Conservation (phyloP, 2,113 vertebrate species). For the Pelmatolapia mariae region DNA sequence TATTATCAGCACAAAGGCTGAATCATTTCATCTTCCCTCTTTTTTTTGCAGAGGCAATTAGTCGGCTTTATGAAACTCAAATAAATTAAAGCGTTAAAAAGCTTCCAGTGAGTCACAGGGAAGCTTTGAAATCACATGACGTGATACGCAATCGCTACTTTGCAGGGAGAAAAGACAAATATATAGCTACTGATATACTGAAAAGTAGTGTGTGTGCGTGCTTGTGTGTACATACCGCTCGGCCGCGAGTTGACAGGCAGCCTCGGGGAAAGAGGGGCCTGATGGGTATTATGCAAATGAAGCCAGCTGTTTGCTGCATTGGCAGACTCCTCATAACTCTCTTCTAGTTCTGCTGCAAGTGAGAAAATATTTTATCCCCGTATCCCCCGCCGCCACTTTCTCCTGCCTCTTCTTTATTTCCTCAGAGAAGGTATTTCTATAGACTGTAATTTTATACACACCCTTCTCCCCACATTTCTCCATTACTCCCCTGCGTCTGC, state of each 20-base stretch:
- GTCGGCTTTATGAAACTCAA: slow-evolving; percentile 32
- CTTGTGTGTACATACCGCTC: not conserved
- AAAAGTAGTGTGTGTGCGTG: not conserved
- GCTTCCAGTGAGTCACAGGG: slow-evolving; percentile 6
- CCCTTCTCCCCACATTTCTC: not conserved
- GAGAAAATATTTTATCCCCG: slow-evolving; percentile 23
- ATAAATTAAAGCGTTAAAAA: slow-evolving; percentile 40
- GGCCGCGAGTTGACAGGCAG: slow-evolving; percentile 54
- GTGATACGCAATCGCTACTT: not conserved
- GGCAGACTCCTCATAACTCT: slow-evolving; percentile 44
- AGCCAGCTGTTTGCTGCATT: slow-evolving; percentile 62
- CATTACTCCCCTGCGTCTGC: not conserved
- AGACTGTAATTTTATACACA: slow-evolving; percentile 3
- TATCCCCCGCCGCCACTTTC: not conserved
- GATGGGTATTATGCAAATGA: slow-evolving; percentile 68
- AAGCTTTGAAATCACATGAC: not conserved
- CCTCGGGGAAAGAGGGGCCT: slow-evolving; percentile 47
- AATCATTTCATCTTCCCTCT: slow-evolving; percentile 9
- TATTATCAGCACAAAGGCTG: slow-evolving; percentile 30
- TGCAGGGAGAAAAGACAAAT: not conserved
- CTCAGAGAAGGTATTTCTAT: slow-evolving; percentile 21
- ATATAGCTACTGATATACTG: not conserved
- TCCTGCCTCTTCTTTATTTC: slow-evolving; percentile 29
- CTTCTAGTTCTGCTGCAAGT: slow-evolving; percentile 30
- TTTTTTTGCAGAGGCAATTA: slow-evolving; percentile 41